Evolutionary conservation across 2,888 invertebrate species (phyloP).

Genomic region (Aricia artaxerxes): DNA sequence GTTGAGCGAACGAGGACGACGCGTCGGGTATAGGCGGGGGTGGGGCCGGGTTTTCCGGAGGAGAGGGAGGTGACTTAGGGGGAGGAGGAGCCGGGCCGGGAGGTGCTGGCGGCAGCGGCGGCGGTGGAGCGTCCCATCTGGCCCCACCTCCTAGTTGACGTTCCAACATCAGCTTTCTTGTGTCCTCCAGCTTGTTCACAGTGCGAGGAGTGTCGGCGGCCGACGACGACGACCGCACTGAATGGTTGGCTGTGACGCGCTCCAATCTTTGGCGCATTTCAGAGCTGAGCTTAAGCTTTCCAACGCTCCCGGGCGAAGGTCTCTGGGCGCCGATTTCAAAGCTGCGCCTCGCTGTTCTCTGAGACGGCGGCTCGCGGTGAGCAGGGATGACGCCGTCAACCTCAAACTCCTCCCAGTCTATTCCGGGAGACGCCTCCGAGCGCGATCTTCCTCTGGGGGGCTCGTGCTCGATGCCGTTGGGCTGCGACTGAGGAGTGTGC

Average conservation of each 20-base stretch:
- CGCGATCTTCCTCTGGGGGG: constrained; percentile 67
- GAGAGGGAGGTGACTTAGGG: constrained; percentile 79
- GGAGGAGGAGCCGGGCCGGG: constrained; percentile 83
- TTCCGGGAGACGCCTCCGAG: constrained; percentile 76
- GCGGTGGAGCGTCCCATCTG: constrained; percentile 83
- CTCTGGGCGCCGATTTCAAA: constrained; percentile 91
- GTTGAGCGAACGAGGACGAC: constrained; percentile 83
- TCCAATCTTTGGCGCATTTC: constrained; percentile 95
- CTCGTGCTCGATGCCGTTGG: constrained; percentile 66
- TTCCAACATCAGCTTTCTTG: constrained; percentile 90
- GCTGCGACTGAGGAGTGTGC: constrained; percentile 86
- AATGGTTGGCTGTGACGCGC: constrained; percentile 93
- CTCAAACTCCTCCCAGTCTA: constrained; percentile 94
- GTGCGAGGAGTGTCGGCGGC: constrained; percentile 85
- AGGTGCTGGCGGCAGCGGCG: constrained; percentile 83
- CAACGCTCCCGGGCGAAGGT: constrained; percentile 92
- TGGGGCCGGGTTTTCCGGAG: constrained; percentile 78
- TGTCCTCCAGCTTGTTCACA: constrained; percentile 91
- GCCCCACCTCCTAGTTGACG: constrained; percentile 88
- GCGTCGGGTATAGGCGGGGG: constrained; percentile 82
- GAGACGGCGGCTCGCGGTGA: constrained; percentile 67
- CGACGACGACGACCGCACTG: constrained; percentile 88
- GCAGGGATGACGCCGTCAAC: constrained; percentile 79
- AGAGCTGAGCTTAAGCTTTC: constrained; percentile 93
- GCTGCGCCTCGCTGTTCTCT: constrained; percentile 79